Evolutionary conservation across 2,797 vertebrate genomes (phyloP).

Genomic region (Serranus cabrilla): DNA sequence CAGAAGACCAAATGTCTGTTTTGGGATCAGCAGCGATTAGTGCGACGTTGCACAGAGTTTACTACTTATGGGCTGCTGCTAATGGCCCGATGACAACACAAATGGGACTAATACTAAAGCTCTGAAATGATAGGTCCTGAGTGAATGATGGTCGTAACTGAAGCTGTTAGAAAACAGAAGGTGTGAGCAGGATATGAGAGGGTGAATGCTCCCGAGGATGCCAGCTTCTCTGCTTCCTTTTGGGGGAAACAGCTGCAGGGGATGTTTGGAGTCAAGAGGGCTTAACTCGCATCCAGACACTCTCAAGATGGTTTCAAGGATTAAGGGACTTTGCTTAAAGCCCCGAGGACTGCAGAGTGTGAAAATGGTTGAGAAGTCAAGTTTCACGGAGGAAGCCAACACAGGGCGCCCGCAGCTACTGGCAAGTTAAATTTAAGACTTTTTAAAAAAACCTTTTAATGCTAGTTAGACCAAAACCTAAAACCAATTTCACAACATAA

Average conservation of each 20-base stretch:
- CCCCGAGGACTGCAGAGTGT: constrained; percentile 66
- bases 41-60: constrained; percentile 12
- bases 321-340: constrained; percentile 76
- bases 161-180: constrained; percentile 4
- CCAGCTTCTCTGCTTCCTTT: constrained; percentile 60
- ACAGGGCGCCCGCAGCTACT: constrained; percentile 29
- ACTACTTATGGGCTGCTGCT: background rate
- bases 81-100: constrained; percentile 17
- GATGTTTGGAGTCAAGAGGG: constrained; percentile 74
- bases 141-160: constrained; percentile 14
- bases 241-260: constrained; percentile 75
- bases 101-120: constrained; percentile 17
- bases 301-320: constrained; percentile 74
- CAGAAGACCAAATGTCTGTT: constrained; percentile 29
- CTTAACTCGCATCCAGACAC: constrained; percentile 71
- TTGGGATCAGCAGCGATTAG: constrained; percentile 35
- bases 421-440: constrained; percentile 50
- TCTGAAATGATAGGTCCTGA: constrained; percentile 18
- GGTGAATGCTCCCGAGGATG: constrained; percentile 52
- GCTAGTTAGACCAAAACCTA: constrained; percentile 50
- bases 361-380: constrained; percentile 65
- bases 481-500: constrained; percentile 61
- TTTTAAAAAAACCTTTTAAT: constrained; percentile 46
- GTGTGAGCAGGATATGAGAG: constrained; percentile 26
- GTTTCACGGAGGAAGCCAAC: constrained; percentile 45